Percentiles rank a stretch among this genome's conserved stretches.
These are phyloP conservation scores for Oreonectes daqikongensis DNA, from an alignment of 2,797 vertebrate genomes.

Conservation along the genomic window DNA sequence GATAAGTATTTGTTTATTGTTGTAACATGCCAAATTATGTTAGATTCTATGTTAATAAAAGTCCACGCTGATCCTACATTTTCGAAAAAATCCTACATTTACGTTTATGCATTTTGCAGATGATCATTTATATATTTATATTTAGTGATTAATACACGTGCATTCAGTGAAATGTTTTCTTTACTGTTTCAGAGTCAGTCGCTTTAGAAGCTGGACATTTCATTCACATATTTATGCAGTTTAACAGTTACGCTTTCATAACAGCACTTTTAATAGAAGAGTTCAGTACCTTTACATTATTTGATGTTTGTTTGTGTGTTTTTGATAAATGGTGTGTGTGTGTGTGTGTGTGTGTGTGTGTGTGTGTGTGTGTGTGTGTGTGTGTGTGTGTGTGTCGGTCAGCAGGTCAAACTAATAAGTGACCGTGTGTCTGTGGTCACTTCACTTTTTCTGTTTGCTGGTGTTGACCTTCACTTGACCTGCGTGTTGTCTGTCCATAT, in stretches of 20 bases:
- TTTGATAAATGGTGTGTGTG: not conserved
- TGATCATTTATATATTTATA: too few species aligned
- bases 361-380: constrained; percentile 4
- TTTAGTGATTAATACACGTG: not conserved
- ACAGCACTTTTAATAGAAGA: too few species aligned
- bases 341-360: too few species aligned
- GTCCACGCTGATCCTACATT: not conserved
- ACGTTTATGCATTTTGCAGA: too few species aligned
- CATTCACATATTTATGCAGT: not conserved
- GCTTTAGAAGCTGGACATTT: not conserved
- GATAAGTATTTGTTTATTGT: not conserved
- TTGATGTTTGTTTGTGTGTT: not conserved
- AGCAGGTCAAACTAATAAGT: constrained; percentile 34
- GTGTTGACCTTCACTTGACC: constrained; percentile 36
- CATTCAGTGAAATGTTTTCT: not conserved
- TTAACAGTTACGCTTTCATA: too few species aligned
- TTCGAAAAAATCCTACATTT: too few species aligned
- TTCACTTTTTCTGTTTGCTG: constrained; percentile 20
- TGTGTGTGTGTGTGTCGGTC: not conserved
- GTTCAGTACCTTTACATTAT: not conserved
- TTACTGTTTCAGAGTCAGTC: not conserved
- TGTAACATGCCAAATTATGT: not conserved
- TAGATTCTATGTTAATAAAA: not conserved
- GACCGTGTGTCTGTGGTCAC: constrained; percentile 27
- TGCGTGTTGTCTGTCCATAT: constrained; percentile 25